Conservation (phyloP, 2,113 vertebrate genomes). For the Sceloporus undulatus region DNA sequence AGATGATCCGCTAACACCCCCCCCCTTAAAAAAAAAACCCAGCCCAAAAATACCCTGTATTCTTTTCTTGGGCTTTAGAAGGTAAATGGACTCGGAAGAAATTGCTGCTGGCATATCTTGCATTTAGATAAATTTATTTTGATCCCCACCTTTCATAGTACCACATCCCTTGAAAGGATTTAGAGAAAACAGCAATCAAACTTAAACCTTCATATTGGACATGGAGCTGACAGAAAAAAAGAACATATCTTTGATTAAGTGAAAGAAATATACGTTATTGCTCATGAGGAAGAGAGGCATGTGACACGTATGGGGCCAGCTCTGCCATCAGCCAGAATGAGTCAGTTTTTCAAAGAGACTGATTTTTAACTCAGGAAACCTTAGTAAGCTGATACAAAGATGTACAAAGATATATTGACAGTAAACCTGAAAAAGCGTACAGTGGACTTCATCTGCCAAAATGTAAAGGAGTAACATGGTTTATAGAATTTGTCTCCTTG, state of each 20-base stretch:
- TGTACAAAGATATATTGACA: neutral
- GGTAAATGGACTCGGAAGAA: slow-evolving; percentile 36
- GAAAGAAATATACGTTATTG: no score
- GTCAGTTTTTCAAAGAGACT: fast-evolving
- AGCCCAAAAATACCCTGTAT: slow-evolving; percentile 6
- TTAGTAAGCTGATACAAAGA: neutral
- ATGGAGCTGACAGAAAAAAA: neutral
- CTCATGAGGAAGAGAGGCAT: neutral
- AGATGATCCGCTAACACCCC: slow-evolving; percentile 28
- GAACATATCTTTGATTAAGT: neutral
- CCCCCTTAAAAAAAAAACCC: slow-evolving; percentile 43
- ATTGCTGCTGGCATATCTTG: neutral
- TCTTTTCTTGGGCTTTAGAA: slow-evolving; percentile 3
- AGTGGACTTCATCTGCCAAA: neutral
- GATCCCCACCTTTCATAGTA: fast-evolving
- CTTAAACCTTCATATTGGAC: slow-evolving; percentile 26
- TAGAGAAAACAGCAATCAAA: slow-evolving; percentile 10
- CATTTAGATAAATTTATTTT: neutral
- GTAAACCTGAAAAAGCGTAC: neutral
- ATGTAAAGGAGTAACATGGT: neutral
- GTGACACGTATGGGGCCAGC: neutral
- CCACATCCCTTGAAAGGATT: slow-evolving; percentile 22
- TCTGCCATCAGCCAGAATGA: neutral
- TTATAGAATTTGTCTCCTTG: neutral
- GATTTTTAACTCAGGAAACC: neutral